Conservation (phyloP, 2,888 invertebrate species). For the Drosophila colorata region DNA sequence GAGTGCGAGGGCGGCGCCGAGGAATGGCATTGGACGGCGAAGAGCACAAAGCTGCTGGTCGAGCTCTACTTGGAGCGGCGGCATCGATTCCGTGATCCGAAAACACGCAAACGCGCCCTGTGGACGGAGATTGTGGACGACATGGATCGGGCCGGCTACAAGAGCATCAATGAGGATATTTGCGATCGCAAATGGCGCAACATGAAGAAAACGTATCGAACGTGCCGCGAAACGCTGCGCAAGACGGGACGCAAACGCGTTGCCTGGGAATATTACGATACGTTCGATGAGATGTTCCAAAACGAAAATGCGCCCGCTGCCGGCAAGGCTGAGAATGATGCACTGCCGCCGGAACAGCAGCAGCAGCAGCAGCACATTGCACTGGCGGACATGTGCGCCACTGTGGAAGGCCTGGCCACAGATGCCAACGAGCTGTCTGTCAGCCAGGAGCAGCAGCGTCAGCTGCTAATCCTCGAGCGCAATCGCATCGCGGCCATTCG, state of each 20-base stretch:
- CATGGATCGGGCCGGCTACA: slow-evolving; percentile 55
- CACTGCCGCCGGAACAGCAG: slow-evolving; percentile 11
- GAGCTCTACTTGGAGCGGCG: slow-evolving; percentile 50
- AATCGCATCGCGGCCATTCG: slow-evolving; percentile 54
- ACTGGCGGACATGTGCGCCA: slow-evolving; percentile 18
- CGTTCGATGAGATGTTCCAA: slow-evolving; percentile 55
- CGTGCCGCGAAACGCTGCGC: slow-evolving; percentile 49
- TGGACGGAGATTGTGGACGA: slow-evolving; percentile 61
- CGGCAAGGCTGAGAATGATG: not conserved
- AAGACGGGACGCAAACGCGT: slow-evolving; percentile 54
- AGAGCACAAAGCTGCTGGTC: slow-evolving; percentile 57
- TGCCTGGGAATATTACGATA: slow-evolving; percentile 58
- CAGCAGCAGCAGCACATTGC: slow-evolving; percentile 1
- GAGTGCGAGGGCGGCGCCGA: slow-evolving; percentile 41
- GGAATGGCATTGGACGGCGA: slow-evolving; percentile 60
- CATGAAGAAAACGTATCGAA: slow-evolving; percentile 65
- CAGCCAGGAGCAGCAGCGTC: slow-evolving; percentile 50
- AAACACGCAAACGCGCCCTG: slow-evolving; percentile 44
- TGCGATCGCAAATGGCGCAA: slow-evolving; percentile 66
- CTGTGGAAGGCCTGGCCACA: slow-evolving; percentile 1
- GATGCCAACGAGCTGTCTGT: slow-evolving; percentile 13
- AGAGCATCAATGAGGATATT: slow-evolving; percentile 57
- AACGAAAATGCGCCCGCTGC: slow-evolving; percentile 18
- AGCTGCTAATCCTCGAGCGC: slow-evolving; percentile 53
- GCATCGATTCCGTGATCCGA: slow-evolving; percentile 55